Percentiles rank a stretch among this genome's conserved stretches.
phyloP scores from a whole-genome alignment of 2,113 vertebrate genomes.

The Boulengeromyrus knoepffleri region DNA sequence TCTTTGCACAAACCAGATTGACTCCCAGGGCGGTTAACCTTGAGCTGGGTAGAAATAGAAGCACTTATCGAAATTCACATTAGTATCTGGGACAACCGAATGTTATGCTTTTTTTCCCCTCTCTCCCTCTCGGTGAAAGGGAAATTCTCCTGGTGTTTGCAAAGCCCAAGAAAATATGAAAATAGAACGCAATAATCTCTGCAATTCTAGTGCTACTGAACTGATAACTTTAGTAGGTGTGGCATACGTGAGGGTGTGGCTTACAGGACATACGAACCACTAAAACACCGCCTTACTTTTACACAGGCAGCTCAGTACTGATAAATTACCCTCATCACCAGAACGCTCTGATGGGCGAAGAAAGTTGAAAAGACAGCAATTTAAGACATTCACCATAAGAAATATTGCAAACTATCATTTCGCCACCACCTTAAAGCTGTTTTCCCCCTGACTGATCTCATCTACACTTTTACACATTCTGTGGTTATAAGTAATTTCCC shows the following conservation, averaged over 20 bases:
- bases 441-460: not conserved
- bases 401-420: not conserved
- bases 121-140: constrained; percentile 14
- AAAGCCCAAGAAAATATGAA: constrained; percentile 32
- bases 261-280: constrained; percentile 13
- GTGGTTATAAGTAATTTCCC: not conserved
- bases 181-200: constrained; percentile 23
- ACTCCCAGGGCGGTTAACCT: constrained; percentile 25
- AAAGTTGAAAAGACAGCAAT: not conserved
- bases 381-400: not conserved
- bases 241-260: not conserved
- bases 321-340: not conserved
- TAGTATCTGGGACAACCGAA: constrained; percentile 28
- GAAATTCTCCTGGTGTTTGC: constrained; percentile 28
- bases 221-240: constrained; percentile 1
- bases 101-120: constrained; percentile 7
- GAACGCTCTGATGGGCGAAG: not conserved
- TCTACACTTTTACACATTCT: not conserved
- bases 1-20: constrained; percentile 20
- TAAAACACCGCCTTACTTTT: constrained; percentile 26
- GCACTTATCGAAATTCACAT: constrained; percentile 21
- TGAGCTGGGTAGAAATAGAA: constrained; percentile 23
- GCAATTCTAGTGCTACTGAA: constrained; percentile 17
- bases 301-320: not conserved
- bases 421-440: not conserved